phyloP scores from a whole-genome alignment of 2,888 invertebrate species.

The Sminthurides aquaticus region DNA sequence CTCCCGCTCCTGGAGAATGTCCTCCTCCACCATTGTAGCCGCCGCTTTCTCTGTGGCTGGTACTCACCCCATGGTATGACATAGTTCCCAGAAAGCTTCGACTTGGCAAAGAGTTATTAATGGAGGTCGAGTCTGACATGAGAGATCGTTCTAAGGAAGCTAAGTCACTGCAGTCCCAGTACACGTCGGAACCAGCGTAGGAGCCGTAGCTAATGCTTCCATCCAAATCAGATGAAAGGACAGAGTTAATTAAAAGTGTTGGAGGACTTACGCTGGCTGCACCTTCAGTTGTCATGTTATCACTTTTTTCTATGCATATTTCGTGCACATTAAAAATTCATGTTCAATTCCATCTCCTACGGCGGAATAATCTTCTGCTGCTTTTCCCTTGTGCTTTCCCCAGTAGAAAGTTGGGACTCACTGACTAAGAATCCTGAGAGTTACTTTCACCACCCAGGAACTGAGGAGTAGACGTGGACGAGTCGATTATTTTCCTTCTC shows the following conservation, averaged over 20 bases:
- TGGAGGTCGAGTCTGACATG: conserved; percentile 22
- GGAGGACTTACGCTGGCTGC: conserved; percentile 23
- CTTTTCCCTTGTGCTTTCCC: neutral
- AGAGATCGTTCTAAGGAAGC: conserved; percentile 30
- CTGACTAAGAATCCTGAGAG: no score
- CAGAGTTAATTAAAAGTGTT: conserved; percentile 25
- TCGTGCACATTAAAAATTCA: neutral
- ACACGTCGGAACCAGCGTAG: conserved; percentile 26
- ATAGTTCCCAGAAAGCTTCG: conserved; percentile 16
- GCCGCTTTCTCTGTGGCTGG: conserved; percentile 1
- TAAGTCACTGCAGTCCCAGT: conserved; percentile 37
- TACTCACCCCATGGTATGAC: conserved; percentile 14
- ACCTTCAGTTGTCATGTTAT: neutral
- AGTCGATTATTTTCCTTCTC: no score
- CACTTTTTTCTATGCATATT: neutral
- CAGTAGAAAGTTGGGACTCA: no score
- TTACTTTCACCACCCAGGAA: no score
- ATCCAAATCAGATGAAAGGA: conserved; percentile 25
- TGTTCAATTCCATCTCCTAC: neutral
- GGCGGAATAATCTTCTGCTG: neutral
- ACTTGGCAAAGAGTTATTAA: conserved; percentile 23
- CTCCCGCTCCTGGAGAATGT: neutral
- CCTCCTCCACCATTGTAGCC: conserved; percentile 16
- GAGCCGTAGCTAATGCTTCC: conserved; percentile 17
- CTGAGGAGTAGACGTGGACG: no score